Evolutionary conservation across 1,140 invertebrate genomes (phyloP), one percentile per base, ranked within the genome.

Genomic region (Procambarus clarkii): DNA sequence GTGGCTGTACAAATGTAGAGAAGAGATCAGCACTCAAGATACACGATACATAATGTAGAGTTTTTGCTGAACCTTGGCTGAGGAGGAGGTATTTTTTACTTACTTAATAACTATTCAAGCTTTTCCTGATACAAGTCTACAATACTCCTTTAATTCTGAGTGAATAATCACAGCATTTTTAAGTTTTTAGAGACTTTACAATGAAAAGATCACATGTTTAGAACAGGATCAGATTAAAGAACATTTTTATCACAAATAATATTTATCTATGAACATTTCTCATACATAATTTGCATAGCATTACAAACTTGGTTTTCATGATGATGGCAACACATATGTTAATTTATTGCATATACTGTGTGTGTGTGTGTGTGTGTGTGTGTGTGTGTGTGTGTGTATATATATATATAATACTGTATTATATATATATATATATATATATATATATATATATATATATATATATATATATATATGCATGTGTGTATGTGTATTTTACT

Each of bases 1-100:
- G 21, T 82, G 80, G 80, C 15, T 60, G 48, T 54, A 82, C 60
- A 82, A 79, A 82, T 74, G n/a, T 74, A 24, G 24, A 74, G 69
- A 9, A 34, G 69, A 34, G 69, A 5, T 34, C 24, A n/a, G 79
- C 79, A 80, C 45, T 80, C 21, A 24, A 54, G 15, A 9, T 44
- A n/a, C 46, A 54, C 54, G n/a, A 54, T 15, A 60, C 9, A n/a
- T 58, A 8, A 60, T 60, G 4, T 60, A 46, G 50, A 58, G n/a
- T 60, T 13, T 60, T 80, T 54, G 60, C n/a, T 24, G 7, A 34
- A 44, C n/a, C 50, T 82, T 82, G 60, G n/a, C 80, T 60, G n/a
- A 15, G 46, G 24, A 60, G 80, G 15, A 74, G 69, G 69, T 74
- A 74, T 15, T 46, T 46, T 2, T n/a, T 4, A 82, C 44, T 82